A percentile compares a stretch with the other conserved stretches of the same genome.
Evolutionary conservation across 1,140 invertebrate genomes (phyloP).

Genomic region (Panonychus citri): DNA sequence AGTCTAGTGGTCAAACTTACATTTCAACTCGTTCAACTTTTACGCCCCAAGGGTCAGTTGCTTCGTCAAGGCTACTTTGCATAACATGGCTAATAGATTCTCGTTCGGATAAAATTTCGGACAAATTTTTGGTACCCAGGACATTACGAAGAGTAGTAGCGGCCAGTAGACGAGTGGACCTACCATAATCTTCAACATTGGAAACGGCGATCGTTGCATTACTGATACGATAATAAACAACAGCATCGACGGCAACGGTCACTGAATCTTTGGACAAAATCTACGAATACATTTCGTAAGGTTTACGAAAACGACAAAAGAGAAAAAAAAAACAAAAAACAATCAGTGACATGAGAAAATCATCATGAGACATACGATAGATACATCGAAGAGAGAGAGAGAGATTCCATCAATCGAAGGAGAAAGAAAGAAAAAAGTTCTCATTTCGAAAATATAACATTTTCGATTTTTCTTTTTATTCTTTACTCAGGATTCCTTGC

Average conservation of each 20-base stretch:
- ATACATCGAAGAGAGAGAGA: too few relatives aligned
- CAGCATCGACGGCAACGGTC: slow-evolving; percentile 22
- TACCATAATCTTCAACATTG: slow-evolving; percentile 32
- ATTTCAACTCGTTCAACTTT: slow-evolving; percentile 38
- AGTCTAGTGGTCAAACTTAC: slow-evolving; percentile 24
- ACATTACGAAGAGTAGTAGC: slow-evolving; percentile 28
- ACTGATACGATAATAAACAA: slow-evolving; percentile 37
- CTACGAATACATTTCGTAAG: slow-evolving; percentile 15
- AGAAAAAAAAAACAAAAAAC: neutral
- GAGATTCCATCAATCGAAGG: neutral
- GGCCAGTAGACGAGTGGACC: slow-evolving; percentile 23
- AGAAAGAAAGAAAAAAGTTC: too few relatives aligned
- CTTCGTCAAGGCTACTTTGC: slow-evolving; percentile 29
- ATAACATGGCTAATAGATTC: slow-evolving; percentile 30
- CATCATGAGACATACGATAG: too few relatives aligned
- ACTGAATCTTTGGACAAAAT: slow-evolving; percentile 33
- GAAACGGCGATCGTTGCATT: slow-evolving; percentile 36
- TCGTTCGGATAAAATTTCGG: slow-evolving; percentile 30
- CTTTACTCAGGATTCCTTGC: too few relatives aligned
- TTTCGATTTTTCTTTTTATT: too few relatives aligned
- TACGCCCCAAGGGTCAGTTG: slow-evolving; percentile 37
- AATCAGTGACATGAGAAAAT: too few relatives aligned
- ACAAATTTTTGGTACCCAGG: slow-evolving; percentile 30
- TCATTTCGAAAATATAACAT: too few relatives aligned
- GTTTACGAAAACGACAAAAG: neutral